These are phyloP conservation scores for Babylonia areolata DNA, from an alignment of 1,140 invertebrate species.

Conservation along the genomic window DNA sequence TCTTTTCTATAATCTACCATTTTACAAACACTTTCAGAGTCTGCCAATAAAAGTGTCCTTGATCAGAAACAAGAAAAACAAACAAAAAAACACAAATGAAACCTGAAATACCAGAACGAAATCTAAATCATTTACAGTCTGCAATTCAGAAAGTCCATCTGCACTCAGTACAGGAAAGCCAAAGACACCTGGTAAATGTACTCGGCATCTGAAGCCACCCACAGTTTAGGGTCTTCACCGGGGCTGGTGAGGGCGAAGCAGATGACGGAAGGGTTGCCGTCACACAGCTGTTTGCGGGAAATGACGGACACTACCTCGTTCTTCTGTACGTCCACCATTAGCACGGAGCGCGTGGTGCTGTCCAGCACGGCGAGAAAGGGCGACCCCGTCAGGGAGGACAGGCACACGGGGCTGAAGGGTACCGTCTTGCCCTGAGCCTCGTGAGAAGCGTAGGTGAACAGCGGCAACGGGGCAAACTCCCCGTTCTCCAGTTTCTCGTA, in stretches of 20 bases:
- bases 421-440: background rate
- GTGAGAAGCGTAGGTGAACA: background rate
- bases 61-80: too few relatives aligned
- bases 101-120: too few relatives aligned
- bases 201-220: background rate
- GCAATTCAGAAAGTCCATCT: too few relatives aligned
- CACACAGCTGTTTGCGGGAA: background rate
- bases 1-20: too few relatives aligned
- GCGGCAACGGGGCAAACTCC: constrained; percentile 45
- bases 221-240: background rate
- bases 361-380: constrained; percentile 17
- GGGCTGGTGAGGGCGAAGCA: background rate
- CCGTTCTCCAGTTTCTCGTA: constrained; percentile 47
- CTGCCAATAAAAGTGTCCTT: too few relatives aligned
- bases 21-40: too few relatives aligned
- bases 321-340: background rate
- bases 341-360: background rate
- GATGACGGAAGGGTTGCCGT: background rate
- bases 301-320: background rate
- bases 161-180: background rate
- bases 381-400: background rate
- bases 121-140: too few relatives aligned
- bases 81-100: too few relatives aligned
- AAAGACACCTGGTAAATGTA: background rate
- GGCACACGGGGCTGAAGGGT: constrained; percentile 3